Percentiles rank a stretch among this genome's conserved stretches.
Conservation (phyloP, 2,797 vertebrate species). For the Lindbergichthys nudifrons region DNA sequence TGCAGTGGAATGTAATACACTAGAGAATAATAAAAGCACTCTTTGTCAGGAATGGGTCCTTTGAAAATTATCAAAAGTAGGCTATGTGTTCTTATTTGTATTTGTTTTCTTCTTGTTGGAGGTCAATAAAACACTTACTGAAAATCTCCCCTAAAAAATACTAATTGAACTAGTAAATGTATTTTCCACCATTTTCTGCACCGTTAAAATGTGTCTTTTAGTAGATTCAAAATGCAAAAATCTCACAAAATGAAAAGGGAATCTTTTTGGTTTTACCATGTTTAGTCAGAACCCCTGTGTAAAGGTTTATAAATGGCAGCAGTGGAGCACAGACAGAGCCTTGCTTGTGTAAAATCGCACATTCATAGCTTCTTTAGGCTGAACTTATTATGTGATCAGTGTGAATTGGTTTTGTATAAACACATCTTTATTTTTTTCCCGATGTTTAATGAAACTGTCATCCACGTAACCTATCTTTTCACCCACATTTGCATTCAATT, state of each 20-base stretch:
- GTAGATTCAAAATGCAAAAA: not conserved
- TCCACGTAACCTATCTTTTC: not conserved
- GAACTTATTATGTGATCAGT: conserved; percentile 9
- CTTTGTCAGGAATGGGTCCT: not conserved
- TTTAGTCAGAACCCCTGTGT: conserved; percentile 4
- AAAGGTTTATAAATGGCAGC: conserved; percentile 28
- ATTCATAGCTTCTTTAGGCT: not conserved
- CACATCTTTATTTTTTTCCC: not conserved
- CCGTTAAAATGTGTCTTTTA: not conserved
- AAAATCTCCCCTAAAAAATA: not conserved
- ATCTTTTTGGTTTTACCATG: conserved; percentile 25
- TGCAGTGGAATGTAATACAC: not conserved
- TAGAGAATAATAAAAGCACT: not conserved
- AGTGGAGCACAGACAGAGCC: not conserved
- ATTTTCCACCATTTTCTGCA: not conserved
- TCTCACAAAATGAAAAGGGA: conserved; percentile 27
- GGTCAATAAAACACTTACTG: not conserved
- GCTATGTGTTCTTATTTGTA: too few relatives aligned
- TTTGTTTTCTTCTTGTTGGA: not conserved
- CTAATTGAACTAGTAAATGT: not conserved
- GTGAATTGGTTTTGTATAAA: not conserved
- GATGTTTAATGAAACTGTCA: not conserved
- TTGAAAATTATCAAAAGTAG: not conserved
- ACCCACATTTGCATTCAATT: not conserved
- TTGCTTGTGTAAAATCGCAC: not conserved